phyloP scores from a whole-genome alignment of 2,113 vertebrate species.

The Callocephalon fimbriatum region DNA sequence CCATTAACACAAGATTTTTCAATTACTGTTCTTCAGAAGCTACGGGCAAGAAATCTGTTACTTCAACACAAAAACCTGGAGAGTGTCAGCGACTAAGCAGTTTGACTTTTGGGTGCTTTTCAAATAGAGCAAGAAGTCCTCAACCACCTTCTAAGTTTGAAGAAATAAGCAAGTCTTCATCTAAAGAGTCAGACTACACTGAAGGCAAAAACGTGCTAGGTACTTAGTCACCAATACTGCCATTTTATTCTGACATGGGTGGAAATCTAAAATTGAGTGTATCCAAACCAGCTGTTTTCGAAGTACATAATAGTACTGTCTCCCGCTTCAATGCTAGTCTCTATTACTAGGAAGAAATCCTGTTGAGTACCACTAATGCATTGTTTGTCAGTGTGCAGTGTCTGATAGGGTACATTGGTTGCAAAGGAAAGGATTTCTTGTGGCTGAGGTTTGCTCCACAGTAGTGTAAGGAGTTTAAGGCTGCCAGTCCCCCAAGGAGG shows the following conservation, averaged over 20 bases:
- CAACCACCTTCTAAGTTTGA: slow-evolving; percentile 82
- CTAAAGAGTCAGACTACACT: slow-evolving; percentile 48
- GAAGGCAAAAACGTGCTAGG: slow-evolving; percentile 65
- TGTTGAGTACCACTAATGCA: background rate
- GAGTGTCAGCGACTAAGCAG: slow-evolving; percentile 92
- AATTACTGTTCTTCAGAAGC: slow-evolving; percentile 74
- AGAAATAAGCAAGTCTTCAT: slow-evolving; percentile 75
- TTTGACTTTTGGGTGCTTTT: slow-evolving; percentile 94
- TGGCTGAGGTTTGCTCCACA: background rate
- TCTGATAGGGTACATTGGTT: background rate
- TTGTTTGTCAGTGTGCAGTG: background rate
- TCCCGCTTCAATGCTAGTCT: background rate
- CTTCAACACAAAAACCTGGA: slow-evolving; percentile 72
- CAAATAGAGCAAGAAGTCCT: slow-evolving; percentile 88
- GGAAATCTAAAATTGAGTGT: background rate
- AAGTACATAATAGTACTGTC: background rate
- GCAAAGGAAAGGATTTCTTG: background rate
- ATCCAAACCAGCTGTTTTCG: background rate
- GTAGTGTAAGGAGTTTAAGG: background rate
- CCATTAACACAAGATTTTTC: slow-evolving; percentile 10
- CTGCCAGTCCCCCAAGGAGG: background rate
- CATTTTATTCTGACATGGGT: background rate
- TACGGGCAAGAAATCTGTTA: slow-evolving; percentile 76
- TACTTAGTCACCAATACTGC: slow-evolving; percentile 10
- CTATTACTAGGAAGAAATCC: background rate